phyloP scores from a whole-genome alignment of 2,888 invertebrate species.

The Tachina grossa region DNA sequence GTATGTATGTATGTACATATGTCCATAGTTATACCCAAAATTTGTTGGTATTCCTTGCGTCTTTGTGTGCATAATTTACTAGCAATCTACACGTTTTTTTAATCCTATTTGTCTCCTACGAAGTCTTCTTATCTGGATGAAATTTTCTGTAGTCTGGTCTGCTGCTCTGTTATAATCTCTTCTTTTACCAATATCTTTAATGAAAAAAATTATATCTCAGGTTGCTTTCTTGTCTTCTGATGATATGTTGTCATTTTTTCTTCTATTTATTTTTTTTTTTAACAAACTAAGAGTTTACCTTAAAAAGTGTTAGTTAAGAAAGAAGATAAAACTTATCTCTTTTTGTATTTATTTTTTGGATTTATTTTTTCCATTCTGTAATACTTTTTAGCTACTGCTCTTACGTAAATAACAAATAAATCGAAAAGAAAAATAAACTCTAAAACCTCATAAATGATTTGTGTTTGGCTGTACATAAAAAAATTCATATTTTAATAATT shows the following conservation, averaged over 20 bases:
- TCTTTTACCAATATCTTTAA: neutral
- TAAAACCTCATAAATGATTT: constrained; percentile 48
- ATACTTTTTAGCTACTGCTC: constrained; percentile 61
- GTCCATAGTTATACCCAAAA: neutral
- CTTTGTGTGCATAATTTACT: neutral
- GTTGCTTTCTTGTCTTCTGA: neutral
- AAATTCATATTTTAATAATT: constrained; percentile 66
- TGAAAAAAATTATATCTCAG: neutral
- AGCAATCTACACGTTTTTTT: neutral
- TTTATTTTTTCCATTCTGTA: constrained; percentile 23
- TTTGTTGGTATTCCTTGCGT: neutral
- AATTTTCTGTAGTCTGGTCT: neutral
- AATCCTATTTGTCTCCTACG: neutral
- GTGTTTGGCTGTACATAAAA: constrained; percentile 55
- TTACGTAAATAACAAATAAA: constrained; percentile 64
- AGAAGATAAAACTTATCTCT: constrained; percentile 60
- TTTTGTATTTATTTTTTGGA: constrained; percentile 43
- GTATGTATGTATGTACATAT: no score
- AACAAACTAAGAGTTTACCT: constrained; percentile 4
- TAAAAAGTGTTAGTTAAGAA: constrained; percentile 12
- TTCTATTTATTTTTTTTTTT: neutral
- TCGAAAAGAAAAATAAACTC: constrained; percentile 13
- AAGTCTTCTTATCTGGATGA: neutral
- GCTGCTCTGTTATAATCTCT: neutral
- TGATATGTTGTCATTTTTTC: neutral